A percentile compares a stretch with the other conserved stretches of the same genome.
phyloP scores from a whole-genome alignment of 2,888 invertebrate species.

The Netelia inedita region DNA sequence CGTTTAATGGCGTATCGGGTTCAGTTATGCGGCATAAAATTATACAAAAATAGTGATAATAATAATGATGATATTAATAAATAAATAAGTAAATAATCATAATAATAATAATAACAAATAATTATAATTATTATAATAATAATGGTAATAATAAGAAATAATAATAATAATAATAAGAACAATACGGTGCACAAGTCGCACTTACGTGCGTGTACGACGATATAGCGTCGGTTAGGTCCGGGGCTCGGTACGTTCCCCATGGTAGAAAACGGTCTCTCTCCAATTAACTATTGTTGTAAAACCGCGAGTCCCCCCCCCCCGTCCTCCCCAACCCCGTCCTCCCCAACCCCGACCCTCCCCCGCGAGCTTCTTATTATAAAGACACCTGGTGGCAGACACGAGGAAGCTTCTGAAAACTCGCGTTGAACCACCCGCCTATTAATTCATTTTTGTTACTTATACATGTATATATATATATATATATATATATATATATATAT shows the following conservation, averaged over 20 bases:
- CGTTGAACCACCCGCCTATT: slow-evolving; percentile 36
- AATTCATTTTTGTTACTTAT: no score
- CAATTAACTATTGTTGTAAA: slow-evolving; percentile 73
- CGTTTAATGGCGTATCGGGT: slow-evolving; percentile 45
- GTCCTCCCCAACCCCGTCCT: slow-evolving; percentile 24
- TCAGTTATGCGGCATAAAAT: slow-evolving; percentile 6
- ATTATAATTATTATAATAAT: neutral
- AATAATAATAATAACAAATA: neutral
- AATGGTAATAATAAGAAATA: neutral
- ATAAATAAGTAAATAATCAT: no score
- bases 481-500: neutral
- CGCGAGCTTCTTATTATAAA: slow-evolving; percentile 22
- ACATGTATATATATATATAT: neutral
- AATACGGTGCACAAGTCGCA: neutral
- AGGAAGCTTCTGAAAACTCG: neutral
- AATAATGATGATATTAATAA: no score
- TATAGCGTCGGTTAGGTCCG: slow-evolving; percentile 40
- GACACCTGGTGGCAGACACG: slow-evolving; percentile 13
- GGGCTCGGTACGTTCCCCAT: slow-evolving; percentile 45
- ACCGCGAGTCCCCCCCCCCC: no score
- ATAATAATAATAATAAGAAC: slow-evolving; percentile 22
- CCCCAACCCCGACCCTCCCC: neutral
- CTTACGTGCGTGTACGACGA: neutral
- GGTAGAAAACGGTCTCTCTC: slow-evolving; percentile 61
- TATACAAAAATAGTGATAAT: slow-evolving; percentile 26